Base-by-base conservation (phyloP, 2,888 invertebrate genomes). In the Mimumesa dahlbomi region DNA sequence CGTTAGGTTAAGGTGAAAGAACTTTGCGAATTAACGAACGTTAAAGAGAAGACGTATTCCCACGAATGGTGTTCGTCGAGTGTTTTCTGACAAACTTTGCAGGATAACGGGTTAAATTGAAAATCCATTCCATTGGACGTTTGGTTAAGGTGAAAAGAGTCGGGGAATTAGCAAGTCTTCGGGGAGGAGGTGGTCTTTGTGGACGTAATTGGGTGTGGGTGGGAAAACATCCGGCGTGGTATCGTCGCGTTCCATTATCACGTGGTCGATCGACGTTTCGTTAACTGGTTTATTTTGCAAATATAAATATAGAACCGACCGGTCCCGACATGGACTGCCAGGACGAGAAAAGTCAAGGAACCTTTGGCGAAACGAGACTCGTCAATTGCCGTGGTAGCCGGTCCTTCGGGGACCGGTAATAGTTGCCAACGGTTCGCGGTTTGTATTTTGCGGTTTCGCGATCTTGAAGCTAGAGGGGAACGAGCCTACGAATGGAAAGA, bases 221-320 rank as follows among this genome's bases (percentile, higher is more conserved):
- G 54, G 57, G 13, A 11, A 16, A 34, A 57, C 52, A 52, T 59
- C 56, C 56, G 18, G 42, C 36, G 49, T 46, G 18, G 45, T 63
- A 57, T 67, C 58, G 71, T 56, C 67, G 66, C 63, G 66, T 68
- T 63, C 71, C 69, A 77, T 72, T 79, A 79, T 56, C 74, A 61
- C 68, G 42, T 43, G 43, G 19, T 50, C 59, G 74, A 75, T 75
- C 73, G 79, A 76, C 52, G 64, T 62, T 64, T 71, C 66, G 50
- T 74, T 79, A 65, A 76, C 48, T 65, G 52, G 66, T 66, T 71
- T 73, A 65, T 73, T 48, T 29, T 36, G 67, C 73, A 38, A 64
- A 59, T 16, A 53, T 63, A 72, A 64, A 68, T 54, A 59, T n/a
- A n/a, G n/a, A n/a, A n/a, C n/a, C n/a, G n/a, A n/a, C n/a, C n/a